Evolutionary conservation across 2,888 invertebrate genomes (phyloP).

Genomic region (Lypha dubia): DNA sequence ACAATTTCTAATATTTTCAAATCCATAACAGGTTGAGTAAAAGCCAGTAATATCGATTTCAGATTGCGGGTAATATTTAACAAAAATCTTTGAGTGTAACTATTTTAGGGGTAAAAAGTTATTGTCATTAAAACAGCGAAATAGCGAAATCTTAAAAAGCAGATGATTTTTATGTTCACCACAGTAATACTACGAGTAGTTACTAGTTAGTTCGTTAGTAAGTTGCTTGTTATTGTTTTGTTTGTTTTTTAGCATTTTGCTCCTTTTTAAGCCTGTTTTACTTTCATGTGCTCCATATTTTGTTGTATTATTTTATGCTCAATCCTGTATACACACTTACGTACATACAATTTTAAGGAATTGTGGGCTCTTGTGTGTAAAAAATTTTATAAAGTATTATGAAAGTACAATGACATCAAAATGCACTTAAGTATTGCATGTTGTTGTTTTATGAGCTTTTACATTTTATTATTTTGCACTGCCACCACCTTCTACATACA

Average conservation of each 20-base stretch:
- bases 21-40: too few relatives aligned
- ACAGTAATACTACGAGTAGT: constrained; percentile 11
- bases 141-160: constrained; percentile 58
- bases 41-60: too few relatives aligned
- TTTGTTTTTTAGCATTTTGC: constrained; percentile 23
- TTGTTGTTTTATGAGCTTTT: constrained; percentile 52
- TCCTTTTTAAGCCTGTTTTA: constrained; percentile 34
- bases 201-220: constrained; percentile 46
- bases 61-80: too few relatives aligned
- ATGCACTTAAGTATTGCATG: constrained; percentile 73
- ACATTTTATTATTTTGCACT: constrained; percentile 1
- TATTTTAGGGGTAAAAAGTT: constrained; percentile 34
- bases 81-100: constrained; percentile 35
- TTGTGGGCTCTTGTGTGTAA: constrained; percentile 34
- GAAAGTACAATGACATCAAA: constrained; percentile 73
- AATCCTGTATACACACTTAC: constrained; percentile 13
- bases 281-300: constrained; percentile 65
- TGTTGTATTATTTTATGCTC: constrained; percentile 53
- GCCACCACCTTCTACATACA: background rate
- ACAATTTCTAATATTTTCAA: too few relatives aligned
- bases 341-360: constrained; percentile 30
- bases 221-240: constrained; percentile 52
- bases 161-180: constrained; percentile 58
- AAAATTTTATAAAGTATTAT: constrained; percentile 56
- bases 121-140: constrained; percentile 49